Base-by-base conservation (phyloP, 2,113 vertebrate species). In the Corythoichthys intestinalis region DNA sequence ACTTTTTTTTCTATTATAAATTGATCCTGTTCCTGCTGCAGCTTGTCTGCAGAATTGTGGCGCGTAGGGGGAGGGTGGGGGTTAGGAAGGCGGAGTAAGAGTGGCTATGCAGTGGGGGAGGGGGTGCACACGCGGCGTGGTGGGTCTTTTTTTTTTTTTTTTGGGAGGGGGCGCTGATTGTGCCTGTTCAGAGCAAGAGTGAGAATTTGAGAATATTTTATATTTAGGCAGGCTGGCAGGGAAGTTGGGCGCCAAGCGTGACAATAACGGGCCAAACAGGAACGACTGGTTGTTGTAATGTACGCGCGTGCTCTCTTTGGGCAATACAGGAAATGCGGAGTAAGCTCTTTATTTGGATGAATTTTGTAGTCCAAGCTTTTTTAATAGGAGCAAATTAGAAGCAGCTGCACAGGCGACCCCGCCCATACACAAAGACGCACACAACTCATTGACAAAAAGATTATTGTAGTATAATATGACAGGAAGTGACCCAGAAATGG, bases 121-220 rank as follows among this genome's bases (percentile, higher is more conserved):
- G 70, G 57, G 65, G 71, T 65, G 63, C 15, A 17, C 6, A 44
- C 6, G 41, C 15, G 70, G 57, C 66, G 66, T 73, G 78, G 70
- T 61, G 76, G 70, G 57, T 17, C 28, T 35, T 13, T 57, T 57
- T 57, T 57, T 54, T 54, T 54, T 54, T 58, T 58, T 38, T 1
- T 12, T 20, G 13, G 66, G 59, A 67, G 6, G 62, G 67, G 76
- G 69, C 5, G 74, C 70, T 74, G 73, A 72, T 59, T 77, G 79
- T 76, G 80, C 70, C 69, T 70, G 65, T 77, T 82, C 71, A 72
- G 73, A 72, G 71, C 44, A 64, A 52, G 69, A 77, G 78, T 72
- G 79, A 72, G 79, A 82, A 76, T 86, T 83, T 81, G 50, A 80
- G 73, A 72, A 76, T 72, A 77, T 83, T 78, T 34, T 67, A 58